Evolutionary conservation across 1,140 invertebrate species (phyloP), one percentile per base, ranked within the genome.

Genomic region (Pseudomyrmex concolor): DNA sequence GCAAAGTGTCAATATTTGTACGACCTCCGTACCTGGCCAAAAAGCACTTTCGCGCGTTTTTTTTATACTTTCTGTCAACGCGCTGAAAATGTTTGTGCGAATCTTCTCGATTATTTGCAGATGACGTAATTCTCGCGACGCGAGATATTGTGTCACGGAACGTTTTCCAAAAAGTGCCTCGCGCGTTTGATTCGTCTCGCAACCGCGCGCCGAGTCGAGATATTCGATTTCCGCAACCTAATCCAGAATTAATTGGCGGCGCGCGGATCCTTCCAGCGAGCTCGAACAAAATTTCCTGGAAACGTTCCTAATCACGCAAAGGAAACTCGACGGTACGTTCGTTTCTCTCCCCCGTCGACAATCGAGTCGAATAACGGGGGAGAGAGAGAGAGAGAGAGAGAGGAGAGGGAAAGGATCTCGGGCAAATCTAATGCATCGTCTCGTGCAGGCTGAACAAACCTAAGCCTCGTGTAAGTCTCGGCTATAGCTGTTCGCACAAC

Each of bases 391-490:
- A n/a, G n/a, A n/a, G n/a, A n/a, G n/a, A 7, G 59, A 8, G 15
- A 13, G 15, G 15, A 22, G 17, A 25, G 12, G 50, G 17, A 17
- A 17, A 34, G 50, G 45, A 51, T 34, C 34, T 34, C 2, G 54
- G 54, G 66, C 54, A 71, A 78, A 68, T 62, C 63, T 68, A 71
- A 84, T 81, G 51, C 74, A 71, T 84, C 66, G 76, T 60, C 64
- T 81, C 59, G 71, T 70, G 76, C 45, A 63, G 60, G 9, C 60
- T 9, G 83, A 80, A 81, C 82, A 83, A 82, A 82, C 68, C 57
- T 86, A 92, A 91, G 86, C 89, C 84, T 85, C 89, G 74, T 92
- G 91, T 92, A 93, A 92, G 92, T 91, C 86, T 71, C 77, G 63
- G 83, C 83, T 87, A 88, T 88, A 91, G 86, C 85, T 73, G 85